phyloP scores from a whole-genome alignment of 1,140 invertebrate genomes.

The Drosophila sulfurigaster region DNA sequence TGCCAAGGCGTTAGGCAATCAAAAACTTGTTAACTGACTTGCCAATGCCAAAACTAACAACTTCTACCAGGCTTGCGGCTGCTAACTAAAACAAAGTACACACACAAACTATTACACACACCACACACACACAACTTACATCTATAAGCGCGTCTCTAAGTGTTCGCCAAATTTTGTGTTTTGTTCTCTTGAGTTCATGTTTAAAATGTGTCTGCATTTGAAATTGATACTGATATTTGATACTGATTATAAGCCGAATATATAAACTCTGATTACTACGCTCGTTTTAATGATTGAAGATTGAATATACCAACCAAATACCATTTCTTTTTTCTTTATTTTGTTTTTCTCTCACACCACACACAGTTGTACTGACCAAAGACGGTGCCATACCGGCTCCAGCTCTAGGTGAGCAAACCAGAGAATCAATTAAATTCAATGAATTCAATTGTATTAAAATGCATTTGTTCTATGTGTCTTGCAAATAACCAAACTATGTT shows the following conservation, averaged over 20 bases:
- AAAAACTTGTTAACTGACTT: constrained; percentile 67
- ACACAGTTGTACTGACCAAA: constrained; percentile 90
- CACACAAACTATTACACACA: constrained; percentile 16
- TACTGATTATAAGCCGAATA: constrained; percentile 39
- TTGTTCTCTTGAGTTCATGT: constrained; percentile 49
- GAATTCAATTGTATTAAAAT: constrained; percentile 28
- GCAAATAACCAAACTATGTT: constrained; percentile 27
- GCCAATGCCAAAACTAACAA: constrained; percentile 57
- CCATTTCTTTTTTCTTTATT: constrained; percentile 57
- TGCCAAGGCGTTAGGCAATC: constrained; percentile 52
- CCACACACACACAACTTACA: constrained; percentile 27
- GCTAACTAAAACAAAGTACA: constrained; percentile 45
- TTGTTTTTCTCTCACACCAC: constrained; percentile 71
- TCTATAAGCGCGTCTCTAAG: constrained; percentile 16
- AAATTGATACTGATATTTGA: constrained; percentile 21
- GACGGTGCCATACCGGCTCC: constrained; percentile 90
- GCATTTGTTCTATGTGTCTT: constrained; percentile 46
- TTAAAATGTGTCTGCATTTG: constrained; percentile 52
- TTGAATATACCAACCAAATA: constrained; percentile 40
- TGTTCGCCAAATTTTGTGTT: constrained; percentile 55
- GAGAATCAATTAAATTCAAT: constrained; percentile 46
- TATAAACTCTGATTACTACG: constrained; percentile 19
- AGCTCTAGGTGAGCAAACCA: constrained; percentile 88
- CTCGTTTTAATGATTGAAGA: constrained; percentile 27
- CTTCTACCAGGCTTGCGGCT: constrained; percentile 55